Conservation (phyloP, 2,113 vertebrate genomes). For the Capra hircus region DNA sequence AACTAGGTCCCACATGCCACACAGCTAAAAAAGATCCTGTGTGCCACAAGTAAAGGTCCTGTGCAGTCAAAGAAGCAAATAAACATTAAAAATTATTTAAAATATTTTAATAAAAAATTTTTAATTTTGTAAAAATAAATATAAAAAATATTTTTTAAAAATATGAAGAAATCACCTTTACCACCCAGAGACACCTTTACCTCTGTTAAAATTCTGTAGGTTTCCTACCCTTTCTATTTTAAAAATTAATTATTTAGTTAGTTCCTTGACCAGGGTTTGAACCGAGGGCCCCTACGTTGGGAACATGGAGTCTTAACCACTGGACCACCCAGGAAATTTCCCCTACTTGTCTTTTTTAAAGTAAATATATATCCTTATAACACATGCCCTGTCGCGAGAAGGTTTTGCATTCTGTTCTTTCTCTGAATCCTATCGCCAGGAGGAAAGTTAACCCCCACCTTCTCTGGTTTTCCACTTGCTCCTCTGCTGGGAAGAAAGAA, state of each 20-base stretch:
- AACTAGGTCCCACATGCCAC: background rate
- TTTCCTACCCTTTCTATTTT: background rate
- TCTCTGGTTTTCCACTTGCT: background rate
- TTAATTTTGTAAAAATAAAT: background rate
- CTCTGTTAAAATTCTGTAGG: rapidly evolving
- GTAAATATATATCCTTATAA: rapidly evolving
- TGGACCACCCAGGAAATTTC: background rate
- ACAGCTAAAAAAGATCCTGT: background rate
- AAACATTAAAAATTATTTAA: background rate
- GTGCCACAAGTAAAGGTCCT: background rate
- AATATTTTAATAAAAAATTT: background rate
- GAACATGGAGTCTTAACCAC: background rate
- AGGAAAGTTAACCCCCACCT: background rate
- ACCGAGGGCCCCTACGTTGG: background rate
- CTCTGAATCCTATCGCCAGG: rapidly evolving
- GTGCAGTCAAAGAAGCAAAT: background rate
- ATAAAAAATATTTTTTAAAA: background rate
- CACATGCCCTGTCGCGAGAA: rapidly evolving
- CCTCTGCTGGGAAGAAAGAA: background rate
- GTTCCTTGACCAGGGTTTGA: background rate
- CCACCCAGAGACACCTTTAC: background rate
- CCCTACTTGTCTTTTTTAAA: background rate
- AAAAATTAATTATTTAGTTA: background rate
- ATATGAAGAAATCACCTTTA: background rate
- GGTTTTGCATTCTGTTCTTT: background rate